Conservation (phyloP, 2,888 invertebrate genomes). For the Melolontha melolontha region DNA sequence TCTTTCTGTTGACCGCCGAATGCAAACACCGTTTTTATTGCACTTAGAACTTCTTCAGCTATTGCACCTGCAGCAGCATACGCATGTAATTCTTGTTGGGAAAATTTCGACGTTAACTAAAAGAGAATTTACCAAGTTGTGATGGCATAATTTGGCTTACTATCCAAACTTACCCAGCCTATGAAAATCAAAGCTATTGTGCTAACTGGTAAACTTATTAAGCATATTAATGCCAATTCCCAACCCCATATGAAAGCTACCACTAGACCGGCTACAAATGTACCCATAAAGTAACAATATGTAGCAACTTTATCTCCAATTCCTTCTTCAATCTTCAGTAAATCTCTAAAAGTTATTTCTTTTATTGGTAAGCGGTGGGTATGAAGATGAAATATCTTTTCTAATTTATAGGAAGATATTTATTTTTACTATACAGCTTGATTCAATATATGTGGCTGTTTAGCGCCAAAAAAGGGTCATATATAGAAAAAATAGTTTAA, state of each 20-base stretch:
- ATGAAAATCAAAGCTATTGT: slow-evolving; percentile 81
- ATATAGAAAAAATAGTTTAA: no score
- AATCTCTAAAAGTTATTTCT: slow-evolving; percentile 69
- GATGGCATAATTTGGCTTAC: background rate
- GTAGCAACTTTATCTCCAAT: slow-evolving; percentile 86
- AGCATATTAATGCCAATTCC: slow-evolving; percentile 85
- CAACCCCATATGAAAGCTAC: slow-evolving; percentile 85
- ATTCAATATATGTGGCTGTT: no score
- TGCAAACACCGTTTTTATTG: slow-evolving; percentile 81
- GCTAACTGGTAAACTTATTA: slow-evolving; percentile 82
- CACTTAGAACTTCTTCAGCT: slow-evolving; percentile 82
- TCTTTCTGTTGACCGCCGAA: slow-evolving; percentile 84
- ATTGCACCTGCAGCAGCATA: slow-evolving; percentile 83
- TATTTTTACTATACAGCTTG: no score
- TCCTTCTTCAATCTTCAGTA: slow-evolving; percentile 84
- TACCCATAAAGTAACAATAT: slow-evolving; percentile 78
- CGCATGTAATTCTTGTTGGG: slow-evolving; percentile 74
- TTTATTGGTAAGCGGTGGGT: no score
- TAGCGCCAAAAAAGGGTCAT: no score
- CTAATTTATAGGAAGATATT: no score
- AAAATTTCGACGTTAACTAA: slow-evolving; percentile 75
- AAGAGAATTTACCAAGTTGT: slow-evolving; percentile 8
- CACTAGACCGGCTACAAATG: slow-evolving; percentile 78
- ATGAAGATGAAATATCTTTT: no score
- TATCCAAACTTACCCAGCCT: slow-evolving; percentile 72